Percentiles rank a stretch among this genome's conserved stretches.
Conservation (phyloP, 2,797 vertebrate genomes). For the Scolopax bukidnonensis region DNA sequence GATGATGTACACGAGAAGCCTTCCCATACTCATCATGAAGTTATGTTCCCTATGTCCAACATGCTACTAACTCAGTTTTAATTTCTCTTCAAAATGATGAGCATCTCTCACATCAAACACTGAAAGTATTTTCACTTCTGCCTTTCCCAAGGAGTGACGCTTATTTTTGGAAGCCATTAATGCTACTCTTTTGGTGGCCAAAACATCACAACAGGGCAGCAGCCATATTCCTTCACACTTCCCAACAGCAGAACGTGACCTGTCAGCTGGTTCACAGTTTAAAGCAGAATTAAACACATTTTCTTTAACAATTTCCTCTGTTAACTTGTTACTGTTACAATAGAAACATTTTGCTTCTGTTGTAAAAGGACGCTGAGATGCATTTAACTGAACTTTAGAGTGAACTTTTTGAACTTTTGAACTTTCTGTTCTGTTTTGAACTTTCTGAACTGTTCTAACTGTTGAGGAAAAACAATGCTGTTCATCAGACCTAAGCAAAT, state of each 20-base stretch:
- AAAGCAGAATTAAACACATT: not conserved
- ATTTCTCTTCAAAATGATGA: not conserved
- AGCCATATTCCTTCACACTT: not conserved
- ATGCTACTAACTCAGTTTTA: not conserved
- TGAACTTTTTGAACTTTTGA: not conserved
- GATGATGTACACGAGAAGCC: not conserved
- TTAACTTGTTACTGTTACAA: not conserved
- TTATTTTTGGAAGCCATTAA: not conserved
- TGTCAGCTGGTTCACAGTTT: not conserved
- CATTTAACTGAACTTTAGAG: not conserved
- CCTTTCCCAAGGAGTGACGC: not conserved
- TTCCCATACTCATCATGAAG: not conserved
- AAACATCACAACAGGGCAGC: not conserved
- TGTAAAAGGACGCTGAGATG: not conserved
- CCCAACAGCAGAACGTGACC: not conserved
- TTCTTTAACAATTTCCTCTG: not conserved
- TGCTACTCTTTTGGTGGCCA: not conserved
- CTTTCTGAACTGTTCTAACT: not conserved
- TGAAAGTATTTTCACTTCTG: not conserved
- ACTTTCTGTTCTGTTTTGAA: not conserved
- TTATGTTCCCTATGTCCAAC: not conserved
- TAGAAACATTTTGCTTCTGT: not conserved
- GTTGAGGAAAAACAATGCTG: constrained; percentile 10
- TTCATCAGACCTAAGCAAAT: constrained; percentile 16
- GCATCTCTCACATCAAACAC: not conserved